Base-by-base conservation (phyloP, 2,888 invertebrate species). In the Pimpla rufipes region DNA sequence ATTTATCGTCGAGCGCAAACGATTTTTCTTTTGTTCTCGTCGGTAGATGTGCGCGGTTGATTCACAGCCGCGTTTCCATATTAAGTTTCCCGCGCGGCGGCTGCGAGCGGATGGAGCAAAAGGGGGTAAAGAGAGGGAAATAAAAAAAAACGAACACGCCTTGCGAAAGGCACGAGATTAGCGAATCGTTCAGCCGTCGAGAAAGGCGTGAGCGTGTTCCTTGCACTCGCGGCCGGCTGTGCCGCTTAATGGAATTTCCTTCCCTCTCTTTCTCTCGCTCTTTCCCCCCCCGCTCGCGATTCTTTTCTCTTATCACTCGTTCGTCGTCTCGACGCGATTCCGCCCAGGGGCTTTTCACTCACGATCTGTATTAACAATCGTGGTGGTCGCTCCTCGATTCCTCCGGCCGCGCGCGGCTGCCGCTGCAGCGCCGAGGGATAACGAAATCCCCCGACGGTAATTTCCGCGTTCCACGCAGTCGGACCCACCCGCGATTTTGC, bases 321-420 rank as follows among this genome's bases (percentile, higher is more conserved):
- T 64, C 79, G 52, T 80, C 78, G 29, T 64, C 55, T 79, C 64
- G 66, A 45, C 73, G 55, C 29, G 75, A 66, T 77, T 83, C 62
- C 50, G 47, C 75, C 70, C 13, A 11, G 50, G 35, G 70, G 64
- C 78, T 70, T 82, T 79, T 79, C 74, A 82, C 70, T 81, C 88
- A 87, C 89, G 87, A 88, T 85, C 88, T 85, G 73, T 83, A 88
- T 88, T 87, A 88, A 86, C 83, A 83, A 88, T 86, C 86, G 76
- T 50, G 57, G 40, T 42, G 29, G 66, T 78, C 80, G 81, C 87
- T 89, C 88, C 87, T 87, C 68, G 64, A 64, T 75, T 75, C 42
- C 42, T 35, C 35, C 47, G n/a, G n/a, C 11, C 29, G 7, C n/a
- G n/a, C n/a, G 57, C 55, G 18, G 42, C 52, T 10, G 42, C 62